phyloP scores from a whole-genome alignment of 2,888 invertebrate species.

The Escarpia spicata region DNA sequence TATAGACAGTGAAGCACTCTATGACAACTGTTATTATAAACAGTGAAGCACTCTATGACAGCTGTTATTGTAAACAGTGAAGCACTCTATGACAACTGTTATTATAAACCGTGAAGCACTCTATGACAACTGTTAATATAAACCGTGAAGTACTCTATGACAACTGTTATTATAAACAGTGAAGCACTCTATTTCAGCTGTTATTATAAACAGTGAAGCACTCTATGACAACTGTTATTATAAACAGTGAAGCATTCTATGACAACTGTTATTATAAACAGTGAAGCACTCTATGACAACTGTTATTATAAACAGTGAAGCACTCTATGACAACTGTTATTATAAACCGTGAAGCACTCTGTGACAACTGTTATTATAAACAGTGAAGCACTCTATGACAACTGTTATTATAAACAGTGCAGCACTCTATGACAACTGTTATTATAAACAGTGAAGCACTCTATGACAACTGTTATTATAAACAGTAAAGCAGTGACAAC shows the following conservation, averaged over 20 bases:
- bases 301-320: not conserved
- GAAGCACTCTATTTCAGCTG: not conserved
- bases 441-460: too few relatives aligned
- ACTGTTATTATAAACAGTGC: not conserved
- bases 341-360: too few relatives aligned
- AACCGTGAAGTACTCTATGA: too few relatives aligned
- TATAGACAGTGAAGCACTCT: not conserved
- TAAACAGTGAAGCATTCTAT: too few relatives aligned
- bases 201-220: not conserved
- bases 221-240: too few relatives aligned
- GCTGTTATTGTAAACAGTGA: not conserved
- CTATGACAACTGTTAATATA: too few relatives aligned
- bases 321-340: too few relatives aligned
- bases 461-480: not conserved
- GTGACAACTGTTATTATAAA: not conserved
- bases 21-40: too few relatives aligned
- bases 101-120: not conserved
- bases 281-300: not conserved
- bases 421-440: too few relatives aligned
- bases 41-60: not conserved
- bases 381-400: not conserved
- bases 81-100: too few relatives aligned
- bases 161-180: not conserved
- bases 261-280: not conserved
- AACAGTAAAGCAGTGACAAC: not conserved